These are phyloP conservation scores for Chymomyza fuscimana DNA, from an alignment of 2,888 invertebrate genomes.

Conservation along the genomic window DNA sequence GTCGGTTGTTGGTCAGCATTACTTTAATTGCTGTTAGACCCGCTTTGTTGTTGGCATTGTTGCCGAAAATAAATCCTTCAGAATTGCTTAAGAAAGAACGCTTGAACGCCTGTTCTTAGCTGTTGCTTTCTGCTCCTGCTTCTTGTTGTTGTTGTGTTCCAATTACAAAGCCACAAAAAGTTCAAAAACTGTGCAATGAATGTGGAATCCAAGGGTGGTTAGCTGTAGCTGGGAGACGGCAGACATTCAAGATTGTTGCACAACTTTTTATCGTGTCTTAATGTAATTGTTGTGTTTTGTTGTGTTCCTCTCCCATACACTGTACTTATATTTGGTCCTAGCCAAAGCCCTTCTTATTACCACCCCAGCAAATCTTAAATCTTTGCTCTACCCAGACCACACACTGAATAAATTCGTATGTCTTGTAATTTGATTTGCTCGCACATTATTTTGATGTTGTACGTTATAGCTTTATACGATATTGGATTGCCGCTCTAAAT, in stretches of 20 bases:
- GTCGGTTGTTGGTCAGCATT: constrained; percentile 64
- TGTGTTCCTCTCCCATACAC: constrained; percentile 11
- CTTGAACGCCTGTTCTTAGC: constrained; percentile 63
- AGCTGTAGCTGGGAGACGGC: neutral
- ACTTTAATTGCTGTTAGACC: constrained; percentile 71
- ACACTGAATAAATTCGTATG: constrained; percentile 14
- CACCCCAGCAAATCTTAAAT: neutral
- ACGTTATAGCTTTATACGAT: constrained; percentile 29
- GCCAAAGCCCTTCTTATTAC: constrained; percentile 15
- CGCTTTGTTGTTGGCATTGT: constrained; percentile 50
- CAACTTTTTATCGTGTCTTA: constrained; percentile 74
- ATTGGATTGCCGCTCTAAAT: constrained; percentile 10
- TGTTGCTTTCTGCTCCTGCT: constrained; percentile 34
- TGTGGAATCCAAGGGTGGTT: constrained; percentile 43
- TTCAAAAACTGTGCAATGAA: constrained; percentile 72
- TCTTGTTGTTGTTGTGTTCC: constrained; percentile 57
- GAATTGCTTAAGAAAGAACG: constrained; percentile 67
- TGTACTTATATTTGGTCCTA: constrained; percentile 17
- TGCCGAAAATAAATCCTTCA: constrained; percentile 70
- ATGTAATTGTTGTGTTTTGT: constrained; percentile 73
- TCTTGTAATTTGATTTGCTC: constrained; percentile 71
- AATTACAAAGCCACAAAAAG: constrained; percentile 75
- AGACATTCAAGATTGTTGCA: constrained; percentile 55
- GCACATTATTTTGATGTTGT: constrained; percentile 68
- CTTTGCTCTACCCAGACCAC: neutral